Conservation (phyloP, 2,113 vertebrate species). For the Cyprinus carpio region DNA sequence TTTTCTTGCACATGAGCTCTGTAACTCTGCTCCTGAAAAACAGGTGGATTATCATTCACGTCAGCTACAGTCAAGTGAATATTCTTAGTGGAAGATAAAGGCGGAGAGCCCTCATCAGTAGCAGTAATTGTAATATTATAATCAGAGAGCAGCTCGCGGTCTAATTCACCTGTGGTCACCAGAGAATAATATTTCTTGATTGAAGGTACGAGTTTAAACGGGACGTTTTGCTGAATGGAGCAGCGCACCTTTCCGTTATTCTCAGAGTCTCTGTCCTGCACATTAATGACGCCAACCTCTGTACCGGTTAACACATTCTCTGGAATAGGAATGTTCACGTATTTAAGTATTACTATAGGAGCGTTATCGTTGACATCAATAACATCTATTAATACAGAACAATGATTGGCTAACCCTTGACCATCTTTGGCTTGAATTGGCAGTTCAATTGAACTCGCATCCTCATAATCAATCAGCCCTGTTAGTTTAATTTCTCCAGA, state of each 20-base stretch:
- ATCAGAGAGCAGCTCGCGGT: slow-evolving; percentile 64
- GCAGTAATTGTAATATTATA: slow-evolving; percentile 70
- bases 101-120: slow-evolving; percentile 72
- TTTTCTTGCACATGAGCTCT: slow-evolving; percentile 24
- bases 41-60: neutral
- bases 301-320: slow-evolving; percentile 62
- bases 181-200: slow-evolving; percentile 73
- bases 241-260: slow-evolving; percentile 58
- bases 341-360: slow-evolving; percentile 61
- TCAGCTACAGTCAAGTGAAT: slow-evolving; percentile 26
- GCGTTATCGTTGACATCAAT: slow-evolving; percentile 56
- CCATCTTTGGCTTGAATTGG: slow-evolving; percentile 59
- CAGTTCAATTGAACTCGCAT: slow-evolving; percentile 52
- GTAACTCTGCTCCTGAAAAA: slow-evolving; percentile 11
- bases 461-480: slow-evolving; percentile 55
- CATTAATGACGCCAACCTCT: slow-evolving; percentile 75
- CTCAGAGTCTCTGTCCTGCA: slow-evolving; percentile 76
- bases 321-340: slow-evolving; percentile 32
- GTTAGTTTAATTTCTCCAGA: slow-evolving; percentile 40
- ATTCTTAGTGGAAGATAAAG: slow-evolving; percentile 45
- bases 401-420: slow-evolving; percentile 58
- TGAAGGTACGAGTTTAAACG: slow-evolving; percentile 66
- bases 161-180: slow-evolving; percentile 62
- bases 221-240: slow-evolving; percentile 53
- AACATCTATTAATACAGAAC: slow-evolving; percentile 66